A percentile compares a stretch with the other conserved stretches of the same genome.
phyloP scores from a whole-genome alignment of 2,888 invertebrate genomes.

The Trimorus sp. region DNA sequence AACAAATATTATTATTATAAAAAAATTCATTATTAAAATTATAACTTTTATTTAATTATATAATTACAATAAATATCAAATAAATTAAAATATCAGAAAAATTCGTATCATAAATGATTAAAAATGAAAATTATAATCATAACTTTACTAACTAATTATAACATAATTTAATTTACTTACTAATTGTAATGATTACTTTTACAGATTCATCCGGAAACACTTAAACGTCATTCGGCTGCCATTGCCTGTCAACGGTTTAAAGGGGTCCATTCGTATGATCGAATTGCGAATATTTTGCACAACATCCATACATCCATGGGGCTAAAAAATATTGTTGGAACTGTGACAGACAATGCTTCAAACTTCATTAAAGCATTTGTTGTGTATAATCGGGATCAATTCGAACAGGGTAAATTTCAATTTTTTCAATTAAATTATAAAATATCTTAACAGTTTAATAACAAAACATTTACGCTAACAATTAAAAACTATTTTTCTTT shows the following conservation, averaged over 20 bases:
- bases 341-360: constrained; percentile 20
- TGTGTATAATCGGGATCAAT: background rate
- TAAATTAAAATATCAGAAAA: too few relatives aligned
- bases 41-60: too few relatives aligned
- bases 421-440: background rate
- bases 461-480: background rate
- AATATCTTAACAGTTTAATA: constrained; percentile 7
- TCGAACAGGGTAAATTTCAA: background rate
- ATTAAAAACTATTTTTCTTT: background rate
- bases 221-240: background rate
- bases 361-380: constrained; percentile 19
- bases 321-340: constrained; percentile 6
- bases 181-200: background rate
- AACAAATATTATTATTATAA: too few relatives aligned
- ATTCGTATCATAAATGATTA: too few relatives aligned
- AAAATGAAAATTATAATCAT: too few relatives aligned
- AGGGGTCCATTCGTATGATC: constrained; percentile 7
- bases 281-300: constrained; percentile 4
- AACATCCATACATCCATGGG: background rate
- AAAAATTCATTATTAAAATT: too few relatives aligned
- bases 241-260: constrained; percentile 11
- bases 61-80: too few relatives aligned
- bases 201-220: constrained; percentile 17
- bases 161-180: too few relatives aligned
- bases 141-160: too few relatives aligned